Evolutionary conservation across 2,113 vertebrate genomes (phyloP).

Genomic region (Chloebia gouldiae): DNA sequence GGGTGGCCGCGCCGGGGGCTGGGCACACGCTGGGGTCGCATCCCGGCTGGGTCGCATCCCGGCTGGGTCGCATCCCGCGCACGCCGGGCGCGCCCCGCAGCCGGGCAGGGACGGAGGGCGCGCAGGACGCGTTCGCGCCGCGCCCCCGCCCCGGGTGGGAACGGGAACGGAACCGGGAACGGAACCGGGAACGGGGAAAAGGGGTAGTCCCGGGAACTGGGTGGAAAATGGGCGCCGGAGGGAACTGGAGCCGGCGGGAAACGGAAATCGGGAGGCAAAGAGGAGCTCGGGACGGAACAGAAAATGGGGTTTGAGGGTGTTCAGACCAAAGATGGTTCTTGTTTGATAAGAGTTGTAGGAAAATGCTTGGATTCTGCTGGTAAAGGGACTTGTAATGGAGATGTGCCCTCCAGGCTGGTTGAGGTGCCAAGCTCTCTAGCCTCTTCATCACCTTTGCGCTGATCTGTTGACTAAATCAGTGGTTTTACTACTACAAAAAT

Average conservation of each 20-base stretch:
- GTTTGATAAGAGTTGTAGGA: neutral
- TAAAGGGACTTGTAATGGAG: neutral
- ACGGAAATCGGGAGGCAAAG: no score
- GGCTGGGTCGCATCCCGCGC: no score
- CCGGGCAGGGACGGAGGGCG: rapidly evolving
- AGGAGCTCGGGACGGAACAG: neutral
- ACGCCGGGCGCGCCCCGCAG: rapidly evolving
- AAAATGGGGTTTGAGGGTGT: neutral
- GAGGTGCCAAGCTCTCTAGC: neutral
- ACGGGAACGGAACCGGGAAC: neutral
- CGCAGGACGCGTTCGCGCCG: neutral
- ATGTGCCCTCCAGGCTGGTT: neutral
- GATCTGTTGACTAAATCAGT: neutral
- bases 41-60: no score
- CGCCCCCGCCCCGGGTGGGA: neutral
- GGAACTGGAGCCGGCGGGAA: neutral
- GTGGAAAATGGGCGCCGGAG: neutral
- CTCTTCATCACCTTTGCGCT: neutral
- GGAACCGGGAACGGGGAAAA: neutral
- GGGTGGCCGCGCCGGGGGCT: neutral
- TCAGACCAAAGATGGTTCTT: neutral
- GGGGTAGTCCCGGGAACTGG: no score
- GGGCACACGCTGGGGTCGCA: neutral
- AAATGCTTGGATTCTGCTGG: neutral
- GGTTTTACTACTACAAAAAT: neutral